Base-by-base conservation (phyloP, 2,888 invertebrate species). In the Galerucella pusilla region DNA sequence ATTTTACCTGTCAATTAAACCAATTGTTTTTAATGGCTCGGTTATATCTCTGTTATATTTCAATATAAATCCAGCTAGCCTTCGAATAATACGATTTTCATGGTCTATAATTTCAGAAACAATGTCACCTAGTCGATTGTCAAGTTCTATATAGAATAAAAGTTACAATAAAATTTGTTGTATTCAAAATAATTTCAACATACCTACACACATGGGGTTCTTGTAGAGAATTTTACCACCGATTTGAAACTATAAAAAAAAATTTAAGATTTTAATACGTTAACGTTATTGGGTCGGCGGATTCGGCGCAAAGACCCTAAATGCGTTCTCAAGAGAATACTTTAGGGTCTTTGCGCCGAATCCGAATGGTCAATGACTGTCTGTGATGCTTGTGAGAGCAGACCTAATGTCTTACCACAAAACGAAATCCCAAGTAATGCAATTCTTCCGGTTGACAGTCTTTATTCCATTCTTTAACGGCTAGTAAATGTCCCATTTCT, bases 401-500 rank as follows among this genome's bases (percentile, higher is more conserved):
- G 20, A 20, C 20, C 20, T 35, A 35, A 35, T 35, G 35, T 42
- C 35, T 63, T 84, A 94, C 94, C 91, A 93, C 92, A 83, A 93
- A 95, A 82, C 93, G 92, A 84, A 94, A 90, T 71, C 92, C 90
- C 0, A 92, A 91, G 74, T 94, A 87, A 69, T 90, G 86, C 79
- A 91, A 90, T 72, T 92, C 90, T 1, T 90, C 89, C 67, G 89
- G 88, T 4, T 89, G 88, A 71, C 91, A 88, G 83, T 90, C 83
- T 0, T 89, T 88, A 1, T 89, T 89, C 91, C 93, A 93, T 75
- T 90, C 89, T 70, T 92, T 92, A n/a, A 96, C 90, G 0, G 92
- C 93, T 12, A 97, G 88, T 77, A 96, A 88, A 87, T 95, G 96
- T 0, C 96, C 95, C 77, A 94, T 89, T 86, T 94, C 93, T 0